Conservation (phyloP, 1,140 invertebrate species). For the Rhagoletis pomonella region DNA sequence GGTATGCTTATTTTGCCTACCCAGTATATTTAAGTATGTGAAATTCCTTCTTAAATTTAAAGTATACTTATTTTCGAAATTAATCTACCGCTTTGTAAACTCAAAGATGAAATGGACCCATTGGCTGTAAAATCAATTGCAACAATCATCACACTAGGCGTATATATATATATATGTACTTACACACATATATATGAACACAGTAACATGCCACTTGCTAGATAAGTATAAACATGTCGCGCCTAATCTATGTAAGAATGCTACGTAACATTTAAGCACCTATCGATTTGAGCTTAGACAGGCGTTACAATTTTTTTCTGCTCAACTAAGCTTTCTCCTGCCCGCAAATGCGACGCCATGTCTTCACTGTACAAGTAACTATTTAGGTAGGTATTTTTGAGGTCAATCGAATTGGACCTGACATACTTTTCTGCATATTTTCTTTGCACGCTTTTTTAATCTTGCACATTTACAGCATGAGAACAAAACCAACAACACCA, state of each 20-base stretch:
- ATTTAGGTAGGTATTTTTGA: not conserved
- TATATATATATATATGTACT: not conserved
- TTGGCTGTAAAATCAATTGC: not conserved
- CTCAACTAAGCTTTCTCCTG: not conserved
- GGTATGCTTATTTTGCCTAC: too few relatives aligned
- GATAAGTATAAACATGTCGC: too few relatives aligned
- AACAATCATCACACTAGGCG: not conserved
- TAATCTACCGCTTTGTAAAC: too few relatives aligned
- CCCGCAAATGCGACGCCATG: not conserved
- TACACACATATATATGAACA: not conserved
- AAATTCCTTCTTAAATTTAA: too few relatives aligned
- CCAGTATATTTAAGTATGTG: too few relatives aligned
- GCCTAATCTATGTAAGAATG: too few relatives aligned
- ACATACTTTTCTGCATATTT: slow-evolving; percentile 19
- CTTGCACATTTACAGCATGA: not conserved
- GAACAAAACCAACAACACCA: not conserved
- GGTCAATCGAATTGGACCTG: not conserved
- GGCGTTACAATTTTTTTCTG: not conserved
- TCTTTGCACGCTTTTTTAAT: not conserved
- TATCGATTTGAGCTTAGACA: not conserved
- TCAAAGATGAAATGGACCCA: too few relatives aligned
- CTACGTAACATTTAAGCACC: too few relatives aligned
- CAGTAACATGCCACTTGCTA: not conserved
- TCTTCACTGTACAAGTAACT: not conserved
- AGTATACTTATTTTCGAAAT: too few relatives aligned